A percentile compares a stretch with the other conserved stretches of the same genome.
Conservation (phyloP, 2,113 vertebrate genomes). For the Physeter macrocephalus region DNA sequence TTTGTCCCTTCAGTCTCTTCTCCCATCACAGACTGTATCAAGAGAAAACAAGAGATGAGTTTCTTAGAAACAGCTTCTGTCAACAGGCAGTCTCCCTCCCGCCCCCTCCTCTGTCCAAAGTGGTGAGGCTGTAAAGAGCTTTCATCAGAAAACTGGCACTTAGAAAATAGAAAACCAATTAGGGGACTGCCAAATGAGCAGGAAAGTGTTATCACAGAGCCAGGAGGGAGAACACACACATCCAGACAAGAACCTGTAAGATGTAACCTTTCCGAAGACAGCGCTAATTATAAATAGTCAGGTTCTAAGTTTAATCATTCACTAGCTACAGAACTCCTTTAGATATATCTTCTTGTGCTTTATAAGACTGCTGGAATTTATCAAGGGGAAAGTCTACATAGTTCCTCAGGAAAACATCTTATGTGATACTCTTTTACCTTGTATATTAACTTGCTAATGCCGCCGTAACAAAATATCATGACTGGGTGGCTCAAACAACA, state of each 20-base stretch:
- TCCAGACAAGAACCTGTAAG: slow-evolving; percentile 12
- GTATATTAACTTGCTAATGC: neutral
- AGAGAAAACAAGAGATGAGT: slow-evolving; percentile 35
- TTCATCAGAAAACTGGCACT: slow-evolving; percentile 57
- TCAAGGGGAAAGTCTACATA: neutral
- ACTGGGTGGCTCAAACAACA: neutral
- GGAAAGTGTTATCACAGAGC: neutral
- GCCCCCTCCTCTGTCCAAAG: neutral
- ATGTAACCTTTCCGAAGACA: slow-evolving; percentile 60
- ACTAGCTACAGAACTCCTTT: neutral
- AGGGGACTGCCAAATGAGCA: slow-evolving; percentile 22
- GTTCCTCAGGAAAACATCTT: slow-evolving; percentile 16
- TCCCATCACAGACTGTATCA: neutral
- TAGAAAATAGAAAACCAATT: slow-evolving; percentile 60
- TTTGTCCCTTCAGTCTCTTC: neutral
- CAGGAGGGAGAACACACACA: neutral
- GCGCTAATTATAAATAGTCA: neutral
- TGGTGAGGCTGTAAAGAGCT: slow-evolving; percentile 53
- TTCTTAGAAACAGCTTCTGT: slow-evolving; percentile 50
- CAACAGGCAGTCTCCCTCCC: neutral
- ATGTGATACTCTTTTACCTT: neutral
- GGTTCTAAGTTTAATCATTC: neutral
- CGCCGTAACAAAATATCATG: neutral
- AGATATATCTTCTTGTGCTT: neutral
- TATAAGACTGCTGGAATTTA: neutral